These are phyloP conservation scores for Vollenhovia emeryi DNA, from an alignment of 1,140 invertebrate species.

Conservation along the genomic window DNA sequence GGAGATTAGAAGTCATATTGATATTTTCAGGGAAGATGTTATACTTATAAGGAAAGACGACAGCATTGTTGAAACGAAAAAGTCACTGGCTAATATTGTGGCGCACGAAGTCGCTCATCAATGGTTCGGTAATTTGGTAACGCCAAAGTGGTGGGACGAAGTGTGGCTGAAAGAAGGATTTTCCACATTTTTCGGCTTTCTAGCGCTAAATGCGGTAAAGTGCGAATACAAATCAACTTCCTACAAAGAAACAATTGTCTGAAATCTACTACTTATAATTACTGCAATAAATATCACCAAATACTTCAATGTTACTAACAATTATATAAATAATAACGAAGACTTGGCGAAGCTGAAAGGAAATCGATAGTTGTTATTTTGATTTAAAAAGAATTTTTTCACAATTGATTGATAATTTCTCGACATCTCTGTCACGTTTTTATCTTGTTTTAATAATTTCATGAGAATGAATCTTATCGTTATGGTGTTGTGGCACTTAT, in stretches of 20 bases:
- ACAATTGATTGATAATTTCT: not conserved
- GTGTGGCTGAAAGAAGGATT: slow-evolving; percentile 87
- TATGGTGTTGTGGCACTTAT: not conserved
- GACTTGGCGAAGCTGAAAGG: not conserved
- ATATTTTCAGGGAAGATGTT: slow-evolving; percentile 15
- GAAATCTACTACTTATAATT: not conserved
- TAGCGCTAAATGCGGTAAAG: slow-evolving; percentile 78
- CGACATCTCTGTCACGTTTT: not conserved
- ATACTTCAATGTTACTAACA: not conserved
- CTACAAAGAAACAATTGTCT: not conserved
- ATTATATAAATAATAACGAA: not conserved
- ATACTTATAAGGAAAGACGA: not conserved
- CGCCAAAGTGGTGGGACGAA: slow-evolving; percentile 81
- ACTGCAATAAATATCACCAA: too few relatives aligned
- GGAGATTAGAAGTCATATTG: not conserved
- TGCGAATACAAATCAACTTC: not conserved
- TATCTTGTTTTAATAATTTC: not conserved
- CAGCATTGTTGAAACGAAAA: not conserved
- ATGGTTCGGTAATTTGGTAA: slow-evolving; percentile 84
- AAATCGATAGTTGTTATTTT: not conserved
- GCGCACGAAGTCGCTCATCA: slow-evolving; percentile 86
- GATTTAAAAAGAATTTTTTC: not conserved
- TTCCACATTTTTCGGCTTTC: slow-evolving; percentile 80
- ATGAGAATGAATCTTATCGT: not conserved
- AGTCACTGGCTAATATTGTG: slow-evolving; percentile 77